These are phyloP conservation scores for Isoperla grammatica DNA, from an alignment of 2,888 invertebrate species.

Conservation along the genomic window DNA sequence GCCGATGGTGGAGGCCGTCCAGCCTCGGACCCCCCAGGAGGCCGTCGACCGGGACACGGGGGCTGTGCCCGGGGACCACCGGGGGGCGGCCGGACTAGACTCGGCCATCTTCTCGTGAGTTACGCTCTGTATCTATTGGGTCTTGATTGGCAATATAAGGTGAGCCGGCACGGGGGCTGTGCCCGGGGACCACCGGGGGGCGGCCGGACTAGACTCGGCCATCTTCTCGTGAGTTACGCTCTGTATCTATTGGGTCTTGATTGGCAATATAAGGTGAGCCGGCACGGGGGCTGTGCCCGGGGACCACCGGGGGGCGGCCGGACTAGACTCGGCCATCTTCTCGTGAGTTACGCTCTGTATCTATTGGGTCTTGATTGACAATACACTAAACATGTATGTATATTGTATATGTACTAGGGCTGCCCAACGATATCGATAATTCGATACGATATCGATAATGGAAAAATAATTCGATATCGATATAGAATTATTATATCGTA, in stretches of 20 bases:
- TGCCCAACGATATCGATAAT: no score
- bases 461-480: no score
- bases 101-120: conserved; percentile 56
- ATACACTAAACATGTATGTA: no score
- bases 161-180: conserved; percentile 51
- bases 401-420: no score
- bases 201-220: conserved; percentile 65
- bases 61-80: conserved; percentile 62
- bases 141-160: conserved; percentile 1
- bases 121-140: conserved; percentile 6
- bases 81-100: conserved; percentile 68
- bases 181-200: conserved; percentile 67
- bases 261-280: not conserved
- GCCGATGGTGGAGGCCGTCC: conserved; percentile 44
- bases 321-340: conserved; percentile 65
- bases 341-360: conserved; percentile 37
- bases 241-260: conserved; percentile 1
- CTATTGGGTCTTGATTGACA: conserved; percentile 1
- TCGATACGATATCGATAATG: no score
- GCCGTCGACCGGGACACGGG: conserved; percentile 51
- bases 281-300: conserved; percentile 63
- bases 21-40: conserved; percentile 45
- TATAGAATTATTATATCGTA: no score
- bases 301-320: conserved; percentile 64
- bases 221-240: conserved; percentile 49